Evolutionary conservation across 2,113 vertebrate species (phyloP).

Genomic region (Oreochromis niloticus): DNA sequence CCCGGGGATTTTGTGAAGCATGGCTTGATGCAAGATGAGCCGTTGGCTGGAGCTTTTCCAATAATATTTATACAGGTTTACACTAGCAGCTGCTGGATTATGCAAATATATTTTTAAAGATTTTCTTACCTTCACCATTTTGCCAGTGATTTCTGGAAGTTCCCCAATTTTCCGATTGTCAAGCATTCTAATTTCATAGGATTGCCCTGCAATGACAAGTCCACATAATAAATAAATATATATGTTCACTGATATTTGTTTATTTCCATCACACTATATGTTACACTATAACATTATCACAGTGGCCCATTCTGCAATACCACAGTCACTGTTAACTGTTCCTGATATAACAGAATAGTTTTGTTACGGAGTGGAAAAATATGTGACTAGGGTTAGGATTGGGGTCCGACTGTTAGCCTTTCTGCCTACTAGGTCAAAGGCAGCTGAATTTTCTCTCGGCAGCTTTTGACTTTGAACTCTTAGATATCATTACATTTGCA

Average conservation of each 20-base stretch:
- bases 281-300: not conserved
- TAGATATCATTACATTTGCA: not conserved
- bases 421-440: not conserved
- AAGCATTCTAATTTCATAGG: conserved; percentile 97
- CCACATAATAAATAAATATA: not conserved
- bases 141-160: conserved; percentile 91
- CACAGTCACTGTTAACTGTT: not conserved
- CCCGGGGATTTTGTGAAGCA: not conserved
- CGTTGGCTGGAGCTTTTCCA: not conserved
- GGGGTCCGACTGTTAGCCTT: not conserved
- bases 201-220: conserved; percentile 81
- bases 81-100: not conserved
- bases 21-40: not conserved
- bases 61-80: not conserved
- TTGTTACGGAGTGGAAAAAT: not conserved
- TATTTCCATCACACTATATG: not conserved
- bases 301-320: not conserved
- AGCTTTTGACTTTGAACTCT: not conserved
- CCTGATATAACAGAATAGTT: not conserved
- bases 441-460: not conserved
- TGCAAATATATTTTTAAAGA: not conserved
- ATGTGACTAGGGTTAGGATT: not conserved
- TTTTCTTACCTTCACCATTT: conserved; percentile 90
- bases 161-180: conserved; percentile 97
- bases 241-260: not conserved